Conservation (phyloP, 2,797 vertebrate genomes). For the Pogoniulus pusillus region DNA sequence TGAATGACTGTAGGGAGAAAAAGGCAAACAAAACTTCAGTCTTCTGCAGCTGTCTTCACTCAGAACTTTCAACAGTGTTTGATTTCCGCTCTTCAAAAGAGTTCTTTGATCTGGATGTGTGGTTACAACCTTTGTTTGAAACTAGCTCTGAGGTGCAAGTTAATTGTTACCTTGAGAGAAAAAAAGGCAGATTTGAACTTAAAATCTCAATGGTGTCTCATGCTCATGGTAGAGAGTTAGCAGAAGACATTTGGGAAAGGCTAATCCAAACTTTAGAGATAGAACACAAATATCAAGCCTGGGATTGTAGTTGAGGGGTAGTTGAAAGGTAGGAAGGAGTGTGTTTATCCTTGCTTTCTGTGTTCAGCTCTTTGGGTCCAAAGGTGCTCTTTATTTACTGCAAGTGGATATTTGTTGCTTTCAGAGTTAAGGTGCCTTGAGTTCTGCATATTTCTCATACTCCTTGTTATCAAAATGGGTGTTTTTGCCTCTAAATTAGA, state of each 20-base stretch:
- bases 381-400: neutral
- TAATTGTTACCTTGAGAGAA: constrained; percentile 39
- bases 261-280: neutral
- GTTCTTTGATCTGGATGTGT: constrained; percentile 55
- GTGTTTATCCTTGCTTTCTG: neutral
- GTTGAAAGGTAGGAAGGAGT: fast-evolving
- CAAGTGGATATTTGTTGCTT: neutral
- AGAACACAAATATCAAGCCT: neutral
- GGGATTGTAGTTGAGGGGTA: neutral
- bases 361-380: neutral
- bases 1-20: constrained; percentile 16
- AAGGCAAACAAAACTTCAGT: constrained; percentile 28
- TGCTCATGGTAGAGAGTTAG: neutral
- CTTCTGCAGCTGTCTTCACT: constrained; percentile 27
- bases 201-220: neutral
- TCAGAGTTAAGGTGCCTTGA: neutral
- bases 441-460: neutral
- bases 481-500: neutral
- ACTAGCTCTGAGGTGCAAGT: constrained; percentile 18
- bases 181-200: neutral
- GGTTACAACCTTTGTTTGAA: constrained; percentile 20
- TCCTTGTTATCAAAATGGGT: neutral
- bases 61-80: constrained; percentile 19
- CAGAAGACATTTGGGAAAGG: neutral
- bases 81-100: constrained; percentile 56